phyloP scores from a whole-genome alignment of 2,888 invertebrate species.

The Halictus ligatus region DNA sequence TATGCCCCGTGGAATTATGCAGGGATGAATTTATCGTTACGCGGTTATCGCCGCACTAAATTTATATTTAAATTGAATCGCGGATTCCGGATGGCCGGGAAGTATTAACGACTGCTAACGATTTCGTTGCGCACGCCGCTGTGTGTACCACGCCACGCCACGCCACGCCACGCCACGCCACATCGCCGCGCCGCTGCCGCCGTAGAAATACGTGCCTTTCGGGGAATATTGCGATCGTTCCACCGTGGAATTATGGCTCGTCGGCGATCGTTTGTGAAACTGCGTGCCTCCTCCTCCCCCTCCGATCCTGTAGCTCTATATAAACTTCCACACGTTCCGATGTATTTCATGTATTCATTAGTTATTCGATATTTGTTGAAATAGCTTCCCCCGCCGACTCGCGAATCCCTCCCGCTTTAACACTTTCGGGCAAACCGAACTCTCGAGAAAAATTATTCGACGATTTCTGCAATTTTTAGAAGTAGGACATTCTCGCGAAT shows the following conservation, averaged over 20 bases:
- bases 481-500: no score
- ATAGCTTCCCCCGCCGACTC: neutral
- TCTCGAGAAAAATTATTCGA: neutral
- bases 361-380: neutral
- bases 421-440: neutral
- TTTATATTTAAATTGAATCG: constrained; percentile 27
- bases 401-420: neutral
- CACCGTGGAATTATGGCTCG: constrained; percentile 19
- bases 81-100: constrained; percentile 12
- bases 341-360: constrained; percentile 2
- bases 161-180: neutral
- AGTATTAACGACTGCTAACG: constrained; percentile 29
- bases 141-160: neutral
- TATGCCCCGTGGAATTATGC: constrained; percentile 3
- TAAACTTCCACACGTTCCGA: constrained; percentile 7
- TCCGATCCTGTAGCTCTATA: neutral
- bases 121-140: constrained; percentile 19
- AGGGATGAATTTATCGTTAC: constrained; percentile 30
- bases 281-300: neutral
- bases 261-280: constrained; percentile 12
- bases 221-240: constrained; percentile 25
- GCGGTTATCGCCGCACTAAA: constrained; percentile 19
- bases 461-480: neutral
- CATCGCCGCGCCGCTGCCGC: no score
- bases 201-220: constrained; percentile 16